These are phyloP conservation scores for Lutjanus erythropterus DNA, from an alignment of 2,113 vertebrate species.

Conservation along the genomic window DNA sequence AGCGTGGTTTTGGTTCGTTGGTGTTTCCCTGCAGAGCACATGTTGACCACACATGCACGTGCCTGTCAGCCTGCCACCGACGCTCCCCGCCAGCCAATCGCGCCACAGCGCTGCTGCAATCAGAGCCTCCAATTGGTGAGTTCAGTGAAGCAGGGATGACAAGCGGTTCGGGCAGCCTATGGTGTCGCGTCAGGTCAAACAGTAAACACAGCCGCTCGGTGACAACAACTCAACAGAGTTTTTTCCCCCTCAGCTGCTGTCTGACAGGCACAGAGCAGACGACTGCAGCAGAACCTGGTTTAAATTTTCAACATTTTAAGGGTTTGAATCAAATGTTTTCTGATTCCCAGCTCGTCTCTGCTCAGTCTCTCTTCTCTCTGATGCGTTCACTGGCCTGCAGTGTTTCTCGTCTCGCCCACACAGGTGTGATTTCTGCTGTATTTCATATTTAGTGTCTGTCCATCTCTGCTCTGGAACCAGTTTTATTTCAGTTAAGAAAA, in stretches of 20 bases:
- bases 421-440: background rate
- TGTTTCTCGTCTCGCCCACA: constrained; percentile 1
- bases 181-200: background rate
- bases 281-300: background rate
- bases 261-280: constrained; percentile 40
- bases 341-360: background rate
- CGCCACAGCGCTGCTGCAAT: background rate
- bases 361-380: background rate
- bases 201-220: constrained; percentile 32
- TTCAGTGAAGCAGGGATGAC: background rate
- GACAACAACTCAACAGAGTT: background rate
- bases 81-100: constrained; percentile 32
- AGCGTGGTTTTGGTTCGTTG: background rate
- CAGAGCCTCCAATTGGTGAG: constrained; percentile 11
- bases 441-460: background rate
- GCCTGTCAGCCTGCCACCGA: constrained; percentile 19
- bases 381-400: background rate
- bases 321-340: background rate
- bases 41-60: constrained; percentile 60
- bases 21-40: constrained; percentile 59
- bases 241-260: constrained; percentile 38
- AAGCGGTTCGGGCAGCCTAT: constrained; percentile 3
- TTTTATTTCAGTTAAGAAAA: background rate
- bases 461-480: background rate
- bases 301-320: fast-evolving